Conservation (phyloP, 30 jellyfish, hydroid and myxozoan genomes). For the Morbakka virulenta region DNA sequence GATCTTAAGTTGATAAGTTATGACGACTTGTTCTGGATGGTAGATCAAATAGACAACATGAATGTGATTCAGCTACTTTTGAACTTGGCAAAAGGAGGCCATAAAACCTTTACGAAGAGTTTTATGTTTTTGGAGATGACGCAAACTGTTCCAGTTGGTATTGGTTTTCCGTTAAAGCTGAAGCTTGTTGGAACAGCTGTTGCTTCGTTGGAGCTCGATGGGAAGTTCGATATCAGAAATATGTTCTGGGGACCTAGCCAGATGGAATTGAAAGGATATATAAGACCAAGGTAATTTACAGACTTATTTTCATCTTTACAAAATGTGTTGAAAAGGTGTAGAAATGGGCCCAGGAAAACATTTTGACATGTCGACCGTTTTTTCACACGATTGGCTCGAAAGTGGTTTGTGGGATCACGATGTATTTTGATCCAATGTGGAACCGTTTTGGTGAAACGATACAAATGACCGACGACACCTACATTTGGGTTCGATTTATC, state of each 20-base stretch:
- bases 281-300: conserved; percentile 68
- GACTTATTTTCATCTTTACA: no score
- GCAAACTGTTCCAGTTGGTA: conserved; percentile 97
- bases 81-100: conserved; percentile 95
- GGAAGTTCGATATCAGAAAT: conserved; percentile 97
- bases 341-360: no score
- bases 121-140: conserved; percentile 97
- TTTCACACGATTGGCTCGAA: no score
- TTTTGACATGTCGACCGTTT: no score
- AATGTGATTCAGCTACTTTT: conserved; percentile 88
- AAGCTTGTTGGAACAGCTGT: conserved; percentile 95
- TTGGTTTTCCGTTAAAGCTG: conserved; percentile 94
- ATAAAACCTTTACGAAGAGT: conserved; percentile 93
- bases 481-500: no score
- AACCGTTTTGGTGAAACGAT: no score
- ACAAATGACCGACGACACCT: no score
- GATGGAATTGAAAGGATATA: conserved; percentile 73
- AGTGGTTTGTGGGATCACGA: no score
- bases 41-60: conserved; percentile 95
- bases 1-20: conserved; percentile 87
- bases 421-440: no score
- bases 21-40: conserved; percentile 92
- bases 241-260: conserved; percentile 99
- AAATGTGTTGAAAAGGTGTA: no score
- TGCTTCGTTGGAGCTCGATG: conserved; percentile 82